Conservation (phyloP, 2,888 invertebrate species). For the Masnerella sp. region DNA sequence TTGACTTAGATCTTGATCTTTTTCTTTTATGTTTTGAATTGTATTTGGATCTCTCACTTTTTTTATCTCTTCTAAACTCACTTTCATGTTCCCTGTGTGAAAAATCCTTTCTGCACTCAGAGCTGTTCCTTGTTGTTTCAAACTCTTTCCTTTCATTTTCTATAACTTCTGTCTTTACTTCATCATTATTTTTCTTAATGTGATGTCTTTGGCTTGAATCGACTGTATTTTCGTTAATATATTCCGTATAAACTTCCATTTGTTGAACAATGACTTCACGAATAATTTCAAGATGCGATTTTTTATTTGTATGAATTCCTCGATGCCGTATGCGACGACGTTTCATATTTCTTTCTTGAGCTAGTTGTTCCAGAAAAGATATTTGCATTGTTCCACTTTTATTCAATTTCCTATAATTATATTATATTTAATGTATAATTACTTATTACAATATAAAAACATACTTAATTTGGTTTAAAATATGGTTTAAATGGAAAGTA, state of each 20-base stretch:
- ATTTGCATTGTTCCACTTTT: slow-evolving; percentile 18
- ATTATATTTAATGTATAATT: slow-evolving; percentile 1
- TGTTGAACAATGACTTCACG: slow-evolving; percentile 75
- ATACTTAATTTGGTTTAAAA: too few relatives aligned
- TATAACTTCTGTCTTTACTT: neutral
- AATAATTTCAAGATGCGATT: slow-evolving; percentile 73
- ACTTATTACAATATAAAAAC: too few relatives aligned
- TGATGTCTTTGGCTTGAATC: too few relatives aligned
- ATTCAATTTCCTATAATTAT: slow-evolving; percentile 3
- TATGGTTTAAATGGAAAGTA: too few relatives aligned
- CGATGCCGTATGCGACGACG: slow-evolving; percentile 73
- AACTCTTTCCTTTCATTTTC: too few relatives aligned
- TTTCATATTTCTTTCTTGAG: slow-evolving; percentile 74
- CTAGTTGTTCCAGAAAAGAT: slow-evolving; percentile 70
- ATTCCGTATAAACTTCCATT: slow-evolving; percentile 73
- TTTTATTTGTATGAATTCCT: slow-evolving; percentile 76
- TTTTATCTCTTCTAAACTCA: too few relatives aligned
- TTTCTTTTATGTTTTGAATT: too few relatives aligned
- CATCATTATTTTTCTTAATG: neutral
- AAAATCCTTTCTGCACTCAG: too few relatives aligned
- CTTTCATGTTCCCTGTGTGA: too few relatives aligned
- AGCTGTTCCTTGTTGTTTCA: too few relatives aligned
- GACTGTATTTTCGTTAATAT: slow-evolving; percentile 47
- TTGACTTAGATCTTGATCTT: too few relatives aligned
- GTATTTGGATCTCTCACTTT: too few relatives aligned